Percentiles rank a stretch among this genome's conserved stretches.
Conservation (phyloP, 1,140 invertebrate genomes). For the Leguminivora glycinivorella region DNA sequence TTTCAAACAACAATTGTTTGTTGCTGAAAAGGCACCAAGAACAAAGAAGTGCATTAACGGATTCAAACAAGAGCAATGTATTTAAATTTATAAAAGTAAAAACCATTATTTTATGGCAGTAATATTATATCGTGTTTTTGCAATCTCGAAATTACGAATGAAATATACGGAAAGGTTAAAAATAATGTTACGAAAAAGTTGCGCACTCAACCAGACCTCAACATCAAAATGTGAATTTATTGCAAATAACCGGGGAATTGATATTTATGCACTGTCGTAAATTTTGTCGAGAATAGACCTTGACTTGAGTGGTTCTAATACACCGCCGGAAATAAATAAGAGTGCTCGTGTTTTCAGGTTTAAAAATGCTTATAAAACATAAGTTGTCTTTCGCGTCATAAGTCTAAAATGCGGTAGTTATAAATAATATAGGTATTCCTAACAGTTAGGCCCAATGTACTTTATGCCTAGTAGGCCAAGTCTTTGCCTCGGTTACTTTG, state of each 20-base stretch:
- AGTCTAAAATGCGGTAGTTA: too few species aligned
- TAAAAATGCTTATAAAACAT: slow-evolving; percentile 15
- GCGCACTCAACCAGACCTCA: slow-evolving; percentile 32
- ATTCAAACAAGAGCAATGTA: neutral
- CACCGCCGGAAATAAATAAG: slow-evolving; percentile 35
- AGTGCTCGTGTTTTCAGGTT: slow-evolving; percentile 28
- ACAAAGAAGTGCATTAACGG: slow-evolving; percentile 9
- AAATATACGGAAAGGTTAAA: slow-evolving; percentile 31
- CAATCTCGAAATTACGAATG: neutral
- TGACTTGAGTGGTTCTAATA: slow-evolving; percentile 38
- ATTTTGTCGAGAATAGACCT: slow-evolving; percentile 40
- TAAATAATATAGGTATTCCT: too few species aligned
- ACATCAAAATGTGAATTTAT: slow-evolving; percentile 54
- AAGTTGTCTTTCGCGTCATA: too few species aligned
- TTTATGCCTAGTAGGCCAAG: too few species aligned
- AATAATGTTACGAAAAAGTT: slow-evolving; percentile 36
- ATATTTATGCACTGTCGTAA: slow-evolving; percentile 52
- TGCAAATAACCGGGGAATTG: slow-evolving; percentile 47
- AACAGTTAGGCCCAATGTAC: too few species aligned
- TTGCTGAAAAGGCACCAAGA: neutral
- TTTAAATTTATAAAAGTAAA: neutral
- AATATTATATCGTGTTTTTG: neutral
- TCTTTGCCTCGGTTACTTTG: too few species aligned
- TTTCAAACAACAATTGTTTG: slow-evolving; percentile 10
- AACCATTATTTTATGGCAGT: neutral